A percentile compares a stretch with the other conserved stretches of the same genome.
These are phyloP conservation scores for Yponomeuta cagnagella DNA, from an alignment of 2,888 invertebrate genomes.

Conservation along the genomic window DNA sequence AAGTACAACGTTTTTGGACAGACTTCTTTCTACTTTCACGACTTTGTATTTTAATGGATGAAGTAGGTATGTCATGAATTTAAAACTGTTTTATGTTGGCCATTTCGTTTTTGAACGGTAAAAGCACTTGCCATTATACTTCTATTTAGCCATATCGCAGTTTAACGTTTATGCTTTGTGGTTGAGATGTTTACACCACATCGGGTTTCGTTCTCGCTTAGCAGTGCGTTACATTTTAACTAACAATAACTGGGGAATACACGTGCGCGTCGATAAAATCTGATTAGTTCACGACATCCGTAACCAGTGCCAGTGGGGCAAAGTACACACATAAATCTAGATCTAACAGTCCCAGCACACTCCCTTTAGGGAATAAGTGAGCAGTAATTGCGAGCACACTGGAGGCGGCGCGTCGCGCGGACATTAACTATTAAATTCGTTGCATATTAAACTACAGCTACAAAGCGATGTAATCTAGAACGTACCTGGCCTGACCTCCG, in stretches of 20 bases:
- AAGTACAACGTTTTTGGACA: conserved; percentile 32
- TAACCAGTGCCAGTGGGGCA: conserved; percentile 52
- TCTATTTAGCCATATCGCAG: conserved; percentile 8
- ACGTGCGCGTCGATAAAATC: conserved; percentile 27
- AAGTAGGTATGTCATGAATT: conserved; percentile 37
- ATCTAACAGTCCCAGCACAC: conserved; percentile 32
- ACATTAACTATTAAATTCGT: conserved; percentile 75
- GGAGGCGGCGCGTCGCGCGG: conserved; percentile 54
- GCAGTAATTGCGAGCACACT: conserved; percentile 67
- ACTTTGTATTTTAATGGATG: conserved; percentile 51
- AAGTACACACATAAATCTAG: conserved; percentile 61
- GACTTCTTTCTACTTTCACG: conserved; percentile 36
- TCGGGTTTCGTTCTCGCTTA: background rate
- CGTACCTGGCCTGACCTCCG: conserved; percentile 34
- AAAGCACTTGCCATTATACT: conserved; percentile 6
- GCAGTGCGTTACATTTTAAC: background rate
- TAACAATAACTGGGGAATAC: background rate
- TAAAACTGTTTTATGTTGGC: conserved; percentile 38
- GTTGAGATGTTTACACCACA: background rate
- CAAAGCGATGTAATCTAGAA: conserved; percentile 54
- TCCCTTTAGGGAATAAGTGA: conserved; percentile 60
- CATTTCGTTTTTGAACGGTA: conserved; percentile 22
- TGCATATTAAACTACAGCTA: conserved; percentile 71
- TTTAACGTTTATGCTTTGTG: conserved; percentile 1
- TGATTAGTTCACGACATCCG: conserved; percentile 40